Conservation (phyloP, 2,888 invertebrate species). For the Lepidocyrtoides sp. region DNA sequence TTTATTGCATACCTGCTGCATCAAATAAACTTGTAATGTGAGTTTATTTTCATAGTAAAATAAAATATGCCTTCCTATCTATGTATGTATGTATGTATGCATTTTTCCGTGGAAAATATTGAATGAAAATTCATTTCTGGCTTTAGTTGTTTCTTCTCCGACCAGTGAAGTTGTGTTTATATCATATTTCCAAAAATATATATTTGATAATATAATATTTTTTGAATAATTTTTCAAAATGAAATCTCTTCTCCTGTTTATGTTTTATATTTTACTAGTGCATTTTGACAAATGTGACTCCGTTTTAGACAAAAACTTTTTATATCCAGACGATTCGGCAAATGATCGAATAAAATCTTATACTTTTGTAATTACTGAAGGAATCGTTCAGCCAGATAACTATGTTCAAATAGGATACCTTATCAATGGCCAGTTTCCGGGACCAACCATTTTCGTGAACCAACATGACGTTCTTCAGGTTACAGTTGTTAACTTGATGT, state of each 20-base stretch:
- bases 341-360: conserved; percentile 40
- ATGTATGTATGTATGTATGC: too few relatives aligned
- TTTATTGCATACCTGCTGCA: too few relatives aligned
- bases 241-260: background rate
- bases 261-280: background rate
- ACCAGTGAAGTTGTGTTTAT: too few relatives aligned
- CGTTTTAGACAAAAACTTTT: conserved; percentile 7
- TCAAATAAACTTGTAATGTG: too few relatives aligned
- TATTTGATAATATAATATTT: too few relatives aligned
- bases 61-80: too few relatives aligned
- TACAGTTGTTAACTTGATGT: conserved; percentile 67
- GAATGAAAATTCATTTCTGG: too few relatives aligned
- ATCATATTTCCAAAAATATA: too few relatives aligned
- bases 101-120: too few relatives aligned
- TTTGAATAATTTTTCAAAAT: conserved; percentile 1
- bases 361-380: conserved; percentile 55
- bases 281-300: background rate
- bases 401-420: conserved; percentile 56
- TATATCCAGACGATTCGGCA: background rate
- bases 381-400: conserved; percentile 60
- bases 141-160: too few relatives aligned
- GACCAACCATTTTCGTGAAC: conserved; percentile 70
- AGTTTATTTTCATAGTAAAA: too few relatives aligned
- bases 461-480: conserved; percentile 62
- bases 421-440: conserved; percentile 80